These are phyloP conservation scores for Ischnus inquisitorius DNA, from an alignment of 2,888 invertebrate genomes.

Conservation along the genomic window DNA sequence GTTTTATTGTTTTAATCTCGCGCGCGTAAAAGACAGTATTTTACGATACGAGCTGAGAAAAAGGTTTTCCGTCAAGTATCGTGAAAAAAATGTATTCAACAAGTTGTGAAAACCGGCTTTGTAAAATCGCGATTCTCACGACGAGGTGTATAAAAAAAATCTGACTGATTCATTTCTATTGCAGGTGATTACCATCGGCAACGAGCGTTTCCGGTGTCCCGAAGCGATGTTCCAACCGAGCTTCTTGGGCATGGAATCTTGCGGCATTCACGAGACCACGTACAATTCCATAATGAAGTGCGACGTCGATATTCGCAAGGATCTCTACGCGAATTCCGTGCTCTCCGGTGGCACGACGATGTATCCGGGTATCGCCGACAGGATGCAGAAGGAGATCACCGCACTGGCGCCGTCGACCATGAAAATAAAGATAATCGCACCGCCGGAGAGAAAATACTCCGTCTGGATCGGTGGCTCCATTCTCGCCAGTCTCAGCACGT, in stretches of 20 bases:
- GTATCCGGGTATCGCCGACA: conserved; percentile 87
- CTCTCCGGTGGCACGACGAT: conserved; percentile 87
- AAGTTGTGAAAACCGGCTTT: too few species aligned
- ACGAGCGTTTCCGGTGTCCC: conserved; percentile 86
- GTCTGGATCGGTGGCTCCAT: conserved; percentile 87
- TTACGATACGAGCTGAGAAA: too few species aligned
- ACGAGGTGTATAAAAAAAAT: too few species aligned
- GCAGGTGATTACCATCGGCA: conserved; percentile 86
- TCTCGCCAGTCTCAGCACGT: conserved; percentile 85
- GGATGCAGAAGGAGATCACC: conserved; percentile 86
- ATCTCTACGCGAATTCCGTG: conserved; percentile 87
- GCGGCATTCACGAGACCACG: conserved; percentile 87
- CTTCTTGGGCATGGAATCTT: conserved; percentile 87
- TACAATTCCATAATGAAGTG: conserved; percentile 89
- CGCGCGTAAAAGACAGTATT: neutral
- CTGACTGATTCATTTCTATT: conserved; percentile 25
- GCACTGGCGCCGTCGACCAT: conserved; percentile 86
- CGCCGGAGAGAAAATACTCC: conserved; percentile 86
- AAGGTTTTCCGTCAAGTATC: too few species aligned
- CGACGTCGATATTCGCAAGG: conserved; percentile 88
- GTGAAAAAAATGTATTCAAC: too few species aligned
- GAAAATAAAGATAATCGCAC: conserved; percentile 87
- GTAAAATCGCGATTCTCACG: too few species aligned
- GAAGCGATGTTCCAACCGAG: conserved; percentile 87
- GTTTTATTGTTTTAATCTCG: neutral